phyloP scores from a whole-genome alignment of 2,113 vertebrate genomes.

The Perca schrenkii region DNA sequence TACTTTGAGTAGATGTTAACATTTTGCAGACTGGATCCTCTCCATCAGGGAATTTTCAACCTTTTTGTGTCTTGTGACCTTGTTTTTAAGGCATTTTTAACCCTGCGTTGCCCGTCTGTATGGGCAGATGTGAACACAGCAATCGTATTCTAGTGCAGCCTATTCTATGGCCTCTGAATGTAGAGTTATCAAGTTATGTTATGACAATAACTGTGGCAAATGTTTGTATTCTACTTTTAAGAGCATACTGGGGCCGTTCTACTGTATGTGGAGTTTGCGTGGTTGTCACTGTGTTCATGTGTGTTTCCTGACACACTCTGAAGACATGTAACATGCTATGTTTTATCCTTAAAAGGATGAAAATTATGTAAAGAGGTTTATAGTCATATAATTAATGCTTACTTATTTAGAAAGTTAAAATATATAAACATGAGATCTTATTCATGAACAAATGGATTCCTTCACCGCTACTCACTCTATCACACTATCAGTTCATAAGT shows the following conservation, averaged over 20 bases:
- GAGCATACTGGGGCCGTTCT: not conserved
- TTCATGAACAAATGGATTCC: not conserved
- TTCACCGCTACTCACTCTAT: not conserved
- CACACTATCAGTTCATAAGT: conserved; percentile 20
- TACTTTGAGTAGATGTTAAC: not conserved
- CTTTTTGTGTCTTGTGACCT: not conserved
- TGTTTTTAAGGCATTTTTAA: not conserved
- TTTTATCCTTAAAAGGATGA: not conserved
- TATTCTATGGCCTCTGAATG: not conserved
- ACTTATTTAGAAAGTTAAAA: not conserved
- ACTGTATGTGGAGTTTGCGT: not conserved
- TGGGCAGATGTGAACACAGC: not conserved
- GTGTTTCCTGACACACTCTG: not conserved
- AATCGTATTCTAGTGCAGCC: not conserved
- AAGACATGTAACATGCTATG: not conserved
- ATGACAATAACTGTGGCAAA: not conserved
- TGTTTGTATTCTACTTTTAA: not conserved
- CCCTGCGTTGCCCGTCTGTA: not conserved
- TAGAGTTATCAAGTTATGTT: not conserved
- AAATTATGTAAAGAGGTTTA: conserved; percentile 12
- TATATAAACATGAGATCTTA: not conserved
- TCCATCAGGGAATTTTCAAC: not conserved
- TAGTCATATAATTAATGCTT: not conserved
- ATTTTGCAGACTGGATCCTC: not conserved
- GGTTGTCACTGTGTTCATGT: not conserved